Conservation (phyloP, 2,797 vertebrate genomes). For the Nasua narica region DNA sequence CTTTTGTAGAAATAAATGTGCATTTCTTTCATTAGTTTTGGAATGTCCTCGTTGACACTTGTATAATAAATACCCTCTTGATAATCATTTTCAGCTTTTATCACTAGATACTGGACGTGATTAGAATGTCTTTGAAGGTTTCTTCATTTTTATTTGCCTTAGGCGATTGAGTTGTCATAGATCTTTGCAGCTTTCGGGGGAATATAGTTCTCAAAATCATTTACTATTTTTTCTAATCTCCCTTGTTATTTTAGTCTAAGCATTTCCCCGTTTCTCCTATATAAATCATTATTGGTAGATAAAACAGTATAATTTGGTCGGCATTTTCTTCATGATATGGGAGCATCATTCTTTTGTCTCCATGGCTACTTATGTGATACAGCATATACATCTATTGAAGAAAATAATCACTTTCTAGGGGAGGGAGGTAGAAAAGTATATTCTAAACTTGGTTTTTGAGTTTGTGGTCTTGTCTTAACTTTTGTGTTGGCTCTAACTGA, state of each 20-base stretch:
- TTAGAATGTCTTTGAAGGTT: constrained; percentile 67
- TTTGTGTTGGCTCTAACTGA: constrained; percentile 74
- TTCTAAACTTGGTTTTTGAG: constrained; percentile 70
- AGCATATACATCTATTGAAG: constrained; percentile 56
- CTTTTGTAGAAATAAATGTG: constrained; percentile 89
- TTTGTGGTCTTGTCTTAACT: constrained; percentile 72
- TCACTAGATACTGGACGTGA: constrained; percentile 58
- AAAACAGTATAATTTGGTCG: constrained; percentile 48
- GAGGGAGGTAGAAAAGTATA: constrained; percentile 60
- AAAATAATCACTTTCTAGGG: constrained; percentile 48
- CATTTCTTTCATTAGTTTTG: constrained; percentile 83
- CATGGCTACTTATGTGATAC: constrained; percentile 55
- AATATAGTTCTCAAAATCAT: constrained; percentile 32
- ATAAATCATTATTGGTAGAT: constrained; percentile 59
- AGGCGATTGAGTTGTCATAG: constrained; percentile 52
- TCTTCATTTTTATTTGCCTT: constrained; percentile 64
- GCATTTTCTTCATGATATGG: constrained; percentile 50
- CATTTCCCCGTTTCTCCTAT: constrained; percentile 32
- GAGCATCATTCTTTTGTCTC: constrained; percentile 55
- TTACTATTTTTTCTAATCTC: constrained; percentile 45
- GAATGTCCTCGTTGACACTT: constrained; percentile 82
- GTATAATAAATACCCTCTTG: constrained; percentile 70
- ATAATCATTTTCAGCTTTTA: constrained; percentile 68
- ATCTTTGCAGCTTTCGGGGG: constrained; percentile 51
- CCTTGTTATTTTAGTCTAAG: constrained; percentile 57